Evolutionary conservation across 2,113 vertebrate genomes (phyloP).

Genomic region (Vimba vimba): DNA sequence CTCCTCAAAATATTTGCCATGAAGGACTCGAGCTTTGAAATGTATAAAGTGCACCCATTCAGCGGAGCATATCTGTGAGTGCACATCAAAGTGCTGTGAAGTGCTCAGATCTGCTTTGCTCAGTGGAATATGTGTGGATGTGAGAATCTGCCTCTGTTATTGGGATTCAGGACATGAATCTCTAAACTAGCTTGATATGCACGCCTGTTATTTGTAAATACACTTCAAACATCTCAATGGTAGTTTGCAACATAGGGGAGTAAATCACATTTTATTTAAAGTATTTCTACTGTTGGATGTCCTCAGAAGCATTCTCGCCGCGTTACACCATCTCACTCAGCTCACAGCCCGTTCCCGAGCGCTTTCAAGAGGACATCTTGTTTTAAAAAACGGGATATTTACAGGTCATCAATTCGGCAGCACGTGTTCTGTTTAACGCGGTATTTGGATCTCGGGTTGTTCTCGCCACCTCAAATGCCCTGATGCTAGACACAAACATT

Average conservation of each 20-base stretch:
- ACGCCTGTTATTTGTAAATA: constrained; percentile 59
- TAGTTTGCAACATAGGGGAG: constrained; percentile 51
- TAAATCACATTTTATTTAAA: constrained; percentile 54
- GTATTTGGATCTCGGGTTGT: constrained; percentile 47
- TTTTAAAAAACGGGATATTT: constrained; percentile 16
- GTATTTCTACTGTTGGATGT: constrained; percentile 54
- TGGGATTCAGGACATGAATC: constrained; percentile 56
- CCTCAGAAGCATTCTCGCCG: constrained; percentile 35
- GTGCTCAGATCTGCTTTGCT: constrained; percentile 61
- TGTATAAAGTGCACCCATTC: constrained; percentile 61
- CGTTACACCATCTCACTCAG: constrained; percentile 25
- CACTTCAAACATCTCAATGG: constrained; percentile 59
- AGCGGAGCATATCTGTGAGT: constrained; percentile 54
- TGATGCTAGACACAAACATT: not conserved
- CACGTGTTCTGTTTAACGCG: constrained; percentile 31
- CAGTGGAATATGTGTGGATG: constrained; percentile 51
- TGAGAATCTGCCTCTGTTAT: constrained; percentile 53
- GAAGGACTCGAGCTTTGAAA: constrained; percentile 62
- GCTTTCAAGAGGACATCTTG: constrained; percentile 38
- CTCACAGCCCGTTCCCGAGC: not conserved
- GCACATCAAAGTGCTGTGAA: constrained; percentile 61
- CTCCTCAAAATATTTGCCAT: constrained; percentile 62
- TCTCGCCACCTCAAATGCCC: constrained; percentile 23
- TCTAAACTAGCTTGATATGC: constrained; percentile 59
- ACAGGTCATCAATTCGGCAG: constrained; percentile 44